These are phyloP conservation scores for Chloromyia formosa DNA, from an alignment of 2,888 invertebrate species.

Conservation along the genomic window DNA sequence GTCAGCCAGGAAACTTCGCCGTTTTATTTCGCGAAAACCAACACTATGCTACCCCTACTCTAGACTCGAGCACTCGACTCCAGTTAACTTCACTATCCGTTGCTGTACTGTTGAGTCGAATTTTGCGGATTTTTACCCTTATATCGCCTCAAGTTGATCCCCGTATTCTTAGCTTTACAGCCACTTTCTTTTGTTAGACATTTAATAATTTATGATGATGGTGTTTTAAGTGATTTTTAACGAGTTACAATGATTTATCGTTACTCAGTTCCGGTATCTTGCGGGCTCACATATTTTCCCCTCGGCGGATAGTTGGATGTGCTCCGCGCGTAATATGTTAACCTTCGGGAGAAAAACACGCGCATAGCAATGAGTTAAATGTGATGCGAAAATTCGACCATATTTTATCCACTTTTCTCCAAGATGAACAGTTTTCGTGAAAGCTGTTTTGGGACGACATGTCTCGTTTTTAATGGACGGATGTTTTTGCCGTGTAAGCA, in stretches of 20 bases:
- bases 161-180: background rate
- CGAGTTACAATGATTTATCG: slow-evolving; percentile 54
- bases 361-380: background rate
- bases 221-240: slow-evolving; percentile 64
- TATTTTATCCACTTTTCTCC: too few relatives aligned
- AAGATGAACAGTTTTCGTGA: too few relatives aligned
- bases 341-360: background rate
- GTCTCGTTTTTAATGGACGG: too few relatives aligned
- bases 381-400: background rate
- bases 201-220: slow-evolving; percentile 61
- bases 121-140: background rate
- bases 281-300: background rate
- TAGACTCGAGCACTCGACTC: too few relatives aligned
- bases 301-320: background rate
- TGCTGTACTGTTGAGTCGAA: background rate
- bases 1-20: too few relatives aligned
- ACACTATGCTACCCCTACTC: too few relatives aligned
- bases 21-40: background rate
- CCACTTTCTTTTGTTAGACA: background rate
- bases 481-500: too few relatives aligned
- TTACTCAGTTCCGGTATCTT: slow-evolving; percentile 5
- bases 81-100: too few relatives aligned
- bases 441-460: too few relatives aligned
- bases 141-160: background rate
- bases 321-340: background rate